Evolutionary conservation across 2,797 vertebrate genomes (phyloP), one percentile per base, ranked within the genome.

Genomic region (Notolabrus celidotus): DNA sequence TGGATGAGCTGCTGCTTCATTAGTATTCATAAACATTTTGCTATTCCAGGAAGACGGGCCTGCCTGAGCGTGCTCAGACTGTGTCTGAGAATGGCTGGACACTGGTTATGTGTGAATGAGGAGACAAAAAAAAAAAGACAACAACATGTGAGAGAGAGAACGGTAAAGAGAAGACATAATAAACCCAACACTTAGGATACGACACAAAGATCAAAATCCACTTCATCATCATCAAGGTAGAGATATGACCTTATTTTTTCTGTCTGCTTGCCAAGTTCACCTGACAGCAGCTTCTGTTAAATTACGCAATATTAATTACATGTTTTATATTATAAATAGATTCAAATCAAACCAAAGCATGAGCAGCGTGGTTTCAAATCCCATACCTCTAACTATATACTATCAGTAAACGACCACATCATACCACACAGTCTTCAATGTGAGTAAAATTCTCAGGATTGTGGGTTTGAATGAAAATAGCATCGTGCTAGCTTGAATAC

Each of bases 1-100:
- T 10, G 20, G 51, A 71, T 16, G 17, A 71, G 73, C 65, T 53
- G 61, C 61, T 29, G 43, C 62, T 67, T 82, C 77, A 71, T 83
- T 74, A 79, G 80, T 70, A 78, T 86, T 82, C 85, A 86, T 53
- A 80, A 77, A 86, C 50, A 75, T 67, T 80, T 75, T 38, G 42
- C 67, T 69, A 60, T 74, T 86, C 46, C 50, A 23, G 67, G 67
- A 63, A 43, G 65, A 74, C 55, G 49, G 64, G 53, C 61, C 29
- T 10, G 50, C 5, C 58, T 52, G 71, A 82, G 85, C 68, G 72
- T 76, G 74, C 59, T 82, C 79, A 67, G 75, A 76, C 82, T 50
- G 54, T 46, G 74, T 84, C 77, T 74, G 59, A 62, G 42, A 61
- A 71, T 38, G 70, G 33, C 56, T 36, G 60, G 69, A 64, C 69